phyloP scores from a whole-genome alignment of 2,113 vertebrate species.

The Syrrhaptes paradoxus region DNA sequence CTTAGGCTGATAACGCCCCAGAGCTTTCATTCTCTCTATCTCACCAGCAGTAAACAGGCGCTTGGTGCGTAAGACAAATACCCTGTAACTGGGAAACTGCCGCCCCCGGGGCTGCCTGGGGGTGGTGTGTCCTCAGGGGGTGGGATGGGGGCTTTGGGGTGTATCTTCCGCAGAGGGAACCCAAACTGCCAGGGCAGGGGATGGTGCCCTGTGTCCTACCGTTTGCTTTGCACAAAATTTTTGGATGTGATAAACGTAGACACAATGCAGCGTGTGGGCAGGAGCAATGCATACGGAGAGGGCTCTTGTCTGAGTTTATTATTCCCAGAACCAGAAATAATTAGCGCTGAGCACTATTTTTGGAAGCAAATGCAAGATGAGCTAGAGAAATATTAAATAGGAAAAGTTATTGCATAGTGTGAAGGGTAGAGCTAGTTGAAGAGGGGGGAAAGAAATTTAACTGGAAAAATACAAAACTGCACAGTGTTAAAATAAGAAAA shows the following conservation, averaged over 20 bases:
- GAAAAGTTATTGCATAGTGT: neutral
- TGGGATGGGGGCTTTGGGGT: neutral
- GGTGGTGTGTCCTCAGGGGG: accelerated
- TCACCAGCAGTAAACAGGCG: neutral
- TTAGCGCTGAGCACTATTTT: neutral
- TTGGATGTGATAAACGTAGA: neutral
- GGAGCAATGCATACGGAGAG: neutral
- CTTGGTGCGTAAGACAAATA: neutral
- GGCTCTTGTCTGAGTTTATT: neutral
- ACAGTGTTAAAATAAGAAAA: neutral
- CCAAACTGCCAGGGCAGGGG: neutral
- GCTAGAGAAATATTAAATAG: neutral
- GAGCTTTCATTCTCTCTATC: neutral
- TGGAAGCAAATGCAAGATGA: neutral
- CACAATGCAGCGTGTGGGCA: neutral
- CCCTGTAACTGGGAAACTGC: constrained; percentile 4
- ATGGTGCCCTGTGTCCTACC: too few relatives aligned
- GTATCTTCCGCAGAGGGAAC: too few relatives aligned
- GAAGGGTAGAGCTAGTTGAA: neutral
- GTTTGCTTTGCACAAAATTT: neutral
- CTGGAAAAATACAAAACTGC: neutral
- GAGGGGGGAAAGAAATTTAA: neutral
- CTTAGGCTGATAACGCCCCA: constrained; percentile 24
- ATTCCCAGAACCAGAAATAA: neutral
- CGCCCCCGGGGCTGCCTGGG: neutral